A percentile compares a stretch with the other conserved stretches of the same genome.
Evolutionary conservation across 2,797 vertebrate genomes (phyloP).

Genomic region (Chloroceryle inda): DNA sequence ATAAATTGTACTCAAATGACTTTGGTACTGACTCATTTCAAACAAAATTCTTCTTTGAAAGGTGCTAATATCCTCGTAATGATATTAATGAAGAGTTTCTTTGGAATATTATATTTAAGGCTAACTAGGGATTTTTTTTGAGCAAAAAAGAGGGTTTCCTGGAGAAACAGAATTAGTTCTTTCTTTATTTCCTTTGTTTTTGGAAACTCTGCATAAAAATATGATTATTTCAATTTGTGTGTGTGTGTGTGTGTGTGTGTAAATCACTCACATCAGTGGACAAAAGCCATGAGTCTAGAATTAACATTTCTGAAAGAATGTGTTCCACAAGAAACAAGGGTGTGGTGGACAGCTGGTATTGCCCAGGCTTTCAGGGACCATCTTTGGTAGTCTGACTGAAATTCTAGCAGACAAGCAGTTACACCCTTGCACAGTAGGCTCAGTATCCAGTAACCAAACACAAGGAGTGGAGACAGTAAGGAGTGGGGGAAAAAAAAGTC

Average conservation of each 20-base stretch:
- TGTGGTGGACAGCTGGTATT: background rate
- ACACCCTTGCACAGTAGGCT: rapidly evolving
- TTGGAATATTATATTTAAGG: background rate
- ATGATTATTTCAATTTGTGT: background rate
- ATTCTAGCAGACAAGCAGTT: background rate
- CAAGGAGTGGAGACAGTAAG: background rate
- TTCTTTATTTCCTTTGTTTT: background rate
- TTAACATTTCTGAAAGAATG: background rate
- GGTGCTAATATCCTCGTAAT: background rate
- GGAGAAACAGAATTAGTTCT: background rate
- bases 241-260: background rate
- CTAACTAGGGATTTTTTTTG: background rate
- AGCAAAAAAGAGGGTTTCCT: background rate
- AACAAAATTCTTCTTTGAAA: background rate
- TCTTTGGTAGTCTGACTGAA: background rate
- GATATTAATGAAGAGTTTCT: background rate
- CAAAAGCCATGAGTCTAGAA: background rate
- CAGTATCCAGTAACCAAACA: background rate
- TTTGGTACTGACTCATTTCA: background rate
- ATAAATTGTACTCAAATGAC: background rate
- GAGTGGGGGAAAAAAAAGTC: no score
- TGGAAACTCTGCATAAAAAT: background rate
- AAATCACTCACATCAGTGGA: background rate
- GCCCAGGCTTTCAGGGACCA: background rate
- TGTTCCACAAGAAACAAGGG: background rate